phyloP scores from a whole-genome alignment of 1,140 invertebrate species.

The Drosophila obscura region DNA sequence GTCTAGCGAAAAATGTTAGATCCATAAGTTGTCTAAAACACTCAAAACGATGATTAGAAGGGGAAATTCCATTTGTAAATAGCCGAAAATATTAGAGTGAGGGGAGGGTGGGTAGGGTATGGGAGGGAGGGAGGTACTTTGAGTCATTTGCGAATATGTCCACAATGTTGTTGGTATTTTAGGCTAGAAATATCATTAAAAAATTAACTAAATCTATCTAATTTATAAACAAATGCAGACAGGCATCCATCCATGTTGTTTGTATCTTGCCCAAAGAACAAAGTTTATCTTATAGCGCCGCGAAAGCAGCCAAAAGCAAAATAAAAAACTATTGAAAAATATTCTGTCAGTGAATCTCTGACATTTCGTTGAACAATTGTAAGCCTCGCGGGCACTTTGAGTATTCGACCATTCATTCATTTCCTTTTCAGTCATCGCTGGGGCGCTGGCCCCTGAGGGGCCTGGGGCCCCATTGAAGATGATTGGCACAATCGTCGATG shows the following conservation, averaged over 20 bases:
- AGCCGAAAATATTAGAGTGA: conserved; percentile 23
- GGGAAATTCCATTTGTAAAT: conserved; percentile 47
- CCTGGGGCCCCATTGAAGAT: conserved; percentile 43
- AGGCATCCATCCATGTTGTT: conserved; percentile 62
- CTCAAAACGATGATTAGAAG: conserved; percentile 18
- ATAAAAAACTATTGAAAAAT: conserved; percentile 69
- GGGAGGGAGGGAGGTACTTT: conserved; percentile 5
- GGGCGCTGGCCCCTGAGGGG: conserved; percentile 34
- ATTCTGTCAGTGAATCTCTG: conserved; percentile 44
- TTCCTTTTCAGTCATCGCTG: conserved; percentile 50
- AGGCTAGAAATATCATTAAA: conserved; percentile 65
- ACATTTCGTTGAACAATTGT: conserved; percentile 56
- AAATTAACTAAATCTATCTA: conserved; percentile 73
- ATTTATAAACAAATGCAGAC: conserved; percentile 74
- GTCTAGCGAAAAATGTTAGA: conserved; percentile 72
- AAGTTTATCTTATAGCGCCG: conserved; percentile 72
- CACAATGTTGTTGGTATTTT: conserved; percentile 77
- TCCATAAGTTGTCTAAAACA: conserved; percentile 53
- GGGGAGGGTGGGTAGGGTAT: conserved; percentile 4
- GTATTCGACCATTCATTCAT: conserved; percentile 60
- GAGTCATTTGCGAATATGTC: conserved; percentile 66
- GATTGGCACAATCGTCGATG: conserved; percentile 69
- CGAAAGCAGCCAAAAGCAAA: conserved; percentile 58
- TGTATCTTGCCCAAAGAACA: conserved; percentile 82
- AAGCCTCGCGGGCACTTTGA: conserved; percentile 35